Evolutionary conservation across 2,888 invertebrate species (phyloP).

Genomic region (Lacanobia wlatinum): DNA sequence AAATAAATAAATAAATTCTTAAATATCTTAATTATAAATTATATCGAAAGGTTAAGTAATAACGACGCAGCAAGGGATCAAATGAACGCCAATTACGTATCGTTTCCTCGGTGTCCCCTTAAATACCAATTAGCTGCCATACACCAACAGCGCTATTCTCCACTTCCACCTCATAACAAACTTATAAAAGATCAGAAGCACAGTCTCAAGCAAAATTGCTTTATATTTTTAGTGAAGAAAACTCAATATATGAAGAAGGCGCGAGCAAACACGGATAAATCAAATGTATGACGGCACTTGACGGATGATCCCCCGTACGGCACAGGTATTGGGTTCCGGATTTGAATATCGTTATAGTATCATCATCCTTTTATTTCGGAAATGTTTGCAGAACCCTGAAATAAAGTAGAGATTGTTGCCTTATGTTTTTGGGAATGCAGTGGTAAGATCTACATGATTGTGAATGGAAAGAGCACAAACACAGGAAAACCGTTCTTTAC

Average conservation of each 20-base stretch:
- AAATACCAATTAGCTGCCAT: too few relatives aligned
- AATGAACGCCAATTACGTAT: too few relatives aligned
- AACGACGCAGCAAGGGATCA: too few relatives aligned
- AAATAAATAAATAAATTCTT: too few relatives aligned
- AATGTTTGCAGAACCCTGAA: slow-evolving; percentile 27
- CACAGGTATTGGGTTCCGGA: slow-evolving; percentile 43
- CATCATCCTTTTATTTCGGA: slow-evolving; percentile 48
- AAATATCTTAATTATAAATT: too few relatives aligned
- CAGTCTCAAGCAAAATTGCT: slow-evolving; percentile 39
- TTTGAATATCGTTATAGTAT: slow-evolving; percentile 53
- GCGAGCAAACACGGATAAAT: slow-evolving; percentile 56
- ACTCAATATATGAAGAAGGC: slow-evolving; percentile 35
- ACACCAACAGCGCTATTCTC: background rate
- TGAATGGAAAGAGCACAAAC: background rate
- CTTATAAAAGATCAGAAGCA: background rate
- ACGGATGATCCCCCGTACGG: slow-evolving; percentile 49
- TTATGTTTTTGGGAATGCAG: slow-evolving; percentile 14
- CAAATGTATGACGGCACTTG: slow-evolving; percentile 59
- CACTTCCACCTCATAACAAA: background rate
- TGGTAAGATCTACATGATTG: background rate
- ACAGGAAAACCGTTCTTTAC: too few relatives aligned
- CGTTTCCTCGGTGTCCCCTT: too few relatives aligned
- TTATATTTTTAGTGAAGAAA: slow-evolving; percentile 46
- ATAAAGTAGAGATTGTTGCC: background rate
- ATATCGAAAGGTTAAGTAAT: too few relatives aligned